phyloP scores from a whole-genome alignment of 1,140 invertebrate genomes.

The Euura lappo region DNA sequence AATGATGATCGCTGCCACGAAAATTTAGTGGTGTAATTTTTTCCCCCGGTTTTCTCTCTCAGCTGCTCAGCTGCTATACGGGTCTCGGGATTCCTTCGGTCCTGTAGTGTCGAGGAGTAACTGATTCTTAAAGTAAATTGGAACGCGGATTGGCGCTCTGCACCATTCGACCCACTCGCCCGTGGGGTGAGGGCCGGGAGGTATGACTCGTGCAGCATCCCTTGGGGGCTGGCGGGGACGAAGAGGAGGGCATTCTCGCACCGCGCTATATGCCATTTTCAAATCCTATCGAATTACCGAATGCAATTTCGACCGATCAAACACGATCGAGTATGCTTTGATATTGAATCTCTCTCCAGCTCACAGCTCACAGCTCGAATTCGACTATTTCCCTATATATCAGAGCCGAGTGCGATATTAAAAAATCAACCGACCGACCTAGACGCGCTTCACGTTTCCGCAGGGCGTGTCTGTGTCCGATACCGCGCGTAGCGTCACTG shows the following conservation, averaged over 20 bases:
- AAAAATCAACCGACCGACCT: background rate
- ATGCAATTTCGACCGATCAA: constrained; percentile 1
- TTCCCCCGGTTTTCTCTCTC: constrained; percentile 16
- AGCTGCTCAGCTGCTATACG: constrained; percentile 9
- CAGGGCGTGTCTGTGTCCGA: too few species aligned
- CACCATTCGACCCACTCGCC: background rate
- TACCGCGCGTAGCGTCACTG: too few species aligned
- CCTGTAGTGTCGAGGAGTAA: constrained; percentile 27
- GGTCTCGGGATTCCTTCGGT: background rate
- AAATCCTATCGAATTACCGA: constrained; percentile 7
- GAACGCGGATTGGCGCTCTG: constrained; percentile 24
- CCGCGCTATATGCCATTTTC: background rate
- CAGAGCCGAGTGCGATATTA: background rate
- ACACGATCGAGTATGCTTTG: constrained; percentile 2
- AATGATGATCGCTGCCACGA: constrained; percentile 52
- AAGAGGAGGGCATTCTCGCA: background rate
- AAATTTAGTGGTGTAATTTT: constrained; percentile 56
- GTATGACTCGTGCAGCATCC: background rate
- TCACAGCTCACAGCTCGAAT: background rate
- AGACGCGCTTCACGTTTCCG: background rate
- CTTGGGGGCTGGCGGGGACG: background rate
- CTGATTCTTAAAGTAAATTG: constrained; percentile 46
- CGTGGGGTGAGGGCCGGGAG: too few species aligned
- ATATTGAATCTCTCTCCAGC: background rate
- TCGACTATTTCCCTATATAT: background rate